Evolutionary conservation across 2,888 invertebrate species (phyloP), one percentile per base, ranked within the genome.

Genomic region (Orthonychiurus folsomi): DNA sequence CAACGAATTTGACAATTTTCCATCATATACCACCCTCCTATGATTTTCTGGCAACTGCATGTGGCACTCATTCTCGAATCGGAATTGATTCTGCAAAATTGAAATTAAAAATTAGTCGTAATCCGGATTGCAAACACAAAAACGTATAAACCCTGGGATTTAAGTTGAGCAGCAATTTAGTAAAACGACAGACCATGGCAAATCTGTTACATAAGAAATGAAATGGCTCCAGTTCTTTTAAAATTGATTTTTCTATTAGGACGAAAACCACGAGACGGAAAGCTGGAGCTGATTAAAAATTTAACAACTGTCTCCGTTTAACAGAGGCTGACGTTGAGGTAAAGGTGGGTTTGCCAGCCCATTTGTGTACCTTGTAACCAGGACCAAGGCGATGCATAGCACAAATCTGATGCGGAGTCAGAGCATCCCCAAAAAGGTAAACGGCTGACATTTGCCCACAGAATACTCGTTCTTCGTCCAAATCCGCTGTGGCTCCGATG

Each of bases 391-490:
- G 86, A 80, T 95, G 95, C 87, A 99, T 93, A 73, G 96, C 95
- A 81, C 94, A 93, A 74, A 99, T 93, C 80, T 99, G 97, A 80
- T 95, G 94, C 64, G 96, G 92, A 63, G 91, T 90, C 73, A 99
- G 84, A 55, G 97, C 93, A 80, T 99, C 97, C 74, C 93, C 93
- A 80, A 99, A 99, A 70, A 99, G 82, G 81, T 99, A 99, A 76
- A 99, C 92, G 60, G 97, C 94, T 25, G 95, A 94, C 93, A 99
- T 95, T 83, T 99, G 99, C 48, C 99, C 99, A 80, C 96, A 97
- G 81, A 99, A 99, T 72, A 96, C 93, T 66, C 94, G 84, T 77
- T 96, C 95, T 76, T 93, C 93, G 76, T 95, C 95, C 76, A 95
- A 79, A 80, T 97, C 96, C 1, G 95, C 93, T 59, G 94, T 94